Conservation (phyloP, 2,113 vertebrate species). For the Panurus biarmicus region DNA sequence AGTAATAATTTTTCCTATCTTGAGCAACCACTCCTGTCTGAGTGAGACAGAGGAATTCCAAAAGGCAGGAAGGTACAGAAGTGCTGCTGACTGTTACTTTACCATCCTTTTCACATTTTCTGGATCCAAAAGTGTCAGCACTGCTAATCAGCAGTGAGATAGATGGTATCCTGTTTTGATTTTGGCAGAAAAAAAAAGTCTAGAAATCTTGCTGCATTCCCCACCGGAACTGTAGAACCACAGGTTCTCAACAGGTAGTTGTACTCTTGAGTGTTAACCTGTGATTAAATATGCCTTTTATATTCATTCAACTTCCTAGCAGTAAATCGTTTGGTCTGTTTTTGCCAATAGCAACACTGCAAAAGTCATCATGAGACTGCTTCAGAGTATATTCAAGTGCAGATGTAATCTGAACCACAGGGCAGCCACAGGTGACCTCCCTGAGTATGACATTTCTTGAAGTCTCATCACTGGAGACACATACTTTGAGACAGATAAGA, state of each 20-base stretch:
- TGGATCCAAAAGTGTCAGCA: not conserved
- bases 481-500: not conserved
- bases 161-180: not conserved
- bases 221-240: not conserved
- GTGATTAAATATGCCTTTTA: not conserved
- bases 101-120: not conserved
- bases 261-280: not conserved
- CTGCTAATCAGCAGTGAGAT: not conserved
- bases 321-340: not conserved
- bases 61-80: not conserved
- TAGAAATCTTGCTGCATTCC: not conserved
- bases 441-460: not conserved
- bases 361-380: not conserved
- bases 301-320: not conserved
- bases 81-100: not conserved
- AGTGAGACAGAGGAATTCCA: not conserved
- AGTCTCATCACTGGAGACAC: not conserved
- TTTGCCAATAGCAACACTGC: not conserved
- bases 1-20: rapidly evolving
- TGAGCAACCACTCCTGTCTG: not conserved
- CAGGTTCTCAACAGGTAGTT: not conserved
- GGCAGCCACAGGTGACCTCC: not conserved
- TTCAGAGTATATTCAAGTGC: rapidly evolving
- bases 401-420: rapidly evolving
- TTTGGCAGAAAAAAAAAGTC: not conserved